Conservation (phyloP, 2,113 vertebrate species). For the Anolis sagrei region DNA sequence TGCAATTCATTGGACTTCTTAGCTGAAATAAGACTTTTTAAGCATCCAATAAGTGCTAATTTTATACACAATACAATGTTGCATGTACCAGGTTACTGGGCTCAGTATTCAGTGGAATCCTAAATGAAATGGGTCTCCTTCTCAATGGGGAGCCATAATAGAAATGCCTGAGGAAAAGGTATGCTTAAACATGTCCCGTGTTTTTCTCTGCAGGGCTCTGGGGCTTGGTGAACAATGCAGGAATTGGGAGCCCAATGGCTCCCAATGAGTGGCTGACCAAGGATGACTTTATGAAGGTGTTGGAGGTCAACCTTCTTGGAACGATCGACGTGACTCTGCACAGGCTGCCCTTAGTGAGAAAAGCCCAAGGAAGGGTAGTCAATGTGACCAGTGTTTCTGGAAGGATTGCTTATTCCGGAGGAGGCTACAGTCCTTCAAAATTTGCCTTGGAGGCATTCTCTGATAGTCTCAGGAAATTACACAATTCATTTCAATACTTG, state of each 20-base stretch:
- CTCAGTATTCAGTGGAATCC: neutral
- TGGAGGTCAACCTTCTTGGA: slow-evolving; percentile 80
- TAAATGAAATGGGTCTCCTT: neutral
- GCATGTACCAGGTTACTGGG: neutral
- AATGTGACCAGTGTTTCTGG: slow-evolving; percentile 82
- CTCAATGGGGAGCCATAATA: neutral
- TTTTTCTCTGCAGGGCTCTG: slow-evolving; percentile 76
- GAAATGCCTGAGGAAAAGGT: no score
- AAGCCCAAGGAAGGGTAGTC: slow-evolving; percentile 78
- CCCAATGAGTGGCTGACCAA: slow-evolving; percentile 79
- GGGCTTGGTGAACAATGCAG: slow-evolving; percentile 86
- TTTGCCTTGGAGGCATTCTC: slow-evolving; percentile 84
- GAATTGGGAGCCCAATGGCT: slow-evolving; percentile 66
- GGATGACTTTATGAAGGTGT: slow-evolving; percentile 77
- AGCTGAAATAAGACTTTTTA: no score
- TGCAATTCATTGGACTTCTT: no score
- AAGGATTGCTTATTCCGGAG: slow-evolving; percentile 66
- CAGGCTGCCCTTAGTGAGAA: slow-evolving; percentile 79
- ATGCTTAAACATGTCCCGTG: neutral
- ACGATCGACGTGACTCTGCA: slow-evolving; percentile 79
- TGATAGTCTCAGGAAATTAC: slow-evolving; percentile 77
- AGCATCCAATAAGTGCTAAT: no score
- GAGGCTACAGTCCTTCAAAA: slow-evolving; percentile 82
- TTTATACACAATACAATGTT: neutral
- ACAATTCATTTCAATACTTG: no score